Base-by-base conservation (phyloP, 2,797 vertebrate species). In the Lagodon rhomboides region DNA sequence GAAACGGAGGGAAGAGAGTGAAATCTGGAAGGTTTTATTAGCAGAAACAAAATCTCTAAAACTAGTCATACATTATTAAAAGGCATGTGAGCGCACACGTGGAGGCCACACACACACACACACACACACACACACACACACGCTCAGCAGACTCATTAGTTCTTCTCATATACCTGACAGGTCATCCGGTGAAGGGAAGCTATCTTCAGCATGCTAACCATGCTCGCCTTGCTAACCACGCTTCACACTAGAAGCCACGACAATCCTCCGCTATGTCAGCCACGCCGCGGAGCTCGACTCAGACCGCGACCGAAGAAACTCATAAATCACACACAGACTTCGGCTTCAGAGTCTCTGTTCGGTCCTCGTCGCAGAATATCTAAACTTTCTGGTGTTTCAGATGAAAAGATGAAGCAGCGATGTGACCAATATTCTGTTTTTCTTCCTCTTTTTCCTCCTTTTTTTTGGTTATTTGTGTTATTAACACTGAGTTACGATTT, bases 181-280 rank as follows among this genome's bases (percentile, higher is more conserved):
- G 71, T 74, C 71, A 60, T 34, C 49, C 1, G 60, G 20, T 78
- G 86, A 91, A 72, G 51, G 71, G 75, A 82, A 68, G 68, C 80
- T 82, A 89, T 92, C 85, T 82, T 68, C 69, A 89, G 68, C 83
- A 84, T 77, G 81, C 75, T 81, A 82, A 75, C 64, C 67, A 88
- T 76, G 75, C 54, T 79, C 34, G 5, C 60, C 75, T 67, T 64
- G 77, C 77, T 72, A 72, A 47, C 68, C 75, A 75, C 67, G 80
- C 67, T 63, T 60, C 50, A 83, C n/a, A 46, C 38, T 66, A 58
- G 44, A 76, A 20, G 51, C 23, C n/a, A 71, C 16, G 16, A 68
- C 56, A 59, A 51, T 68, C 62, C 55, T 6, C 11, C 59, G 22
- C 23, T 27, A 55, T 75, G 80, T 38, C 68, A 73, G 53, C 20